A percentile compares a stretch with the other conserved stretches of the same genome.
Conservation (phyloP, 1,140 invertebrate species). For the Tetranychus cinnabarinus region DNA sequence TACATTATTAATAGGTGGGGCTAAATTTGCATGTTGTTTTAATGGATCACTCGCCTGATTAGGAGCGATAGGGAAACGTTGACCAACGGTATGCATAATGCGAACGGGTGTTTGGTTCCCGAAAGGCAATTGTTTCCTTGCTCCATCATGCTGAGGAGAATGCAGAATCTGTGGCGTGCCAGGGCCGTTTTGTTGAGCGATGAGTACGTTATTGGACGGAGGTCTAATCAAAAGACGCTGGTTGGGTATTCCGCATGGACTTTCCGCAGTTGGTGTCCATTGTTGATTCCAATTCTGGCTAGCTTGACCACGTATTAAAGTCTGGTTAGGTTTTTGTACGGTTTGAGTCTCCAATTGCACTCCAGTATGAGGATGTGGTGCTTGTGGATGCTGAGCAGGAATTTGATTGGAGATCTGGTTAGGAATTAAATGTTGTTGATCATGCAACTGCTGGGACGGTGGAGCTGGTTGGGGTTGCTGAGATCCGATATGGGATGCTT, state of each 20-base stretch:
- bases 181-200: background rate
- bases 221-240: background rate
- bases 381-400: background rate
- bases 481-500: background rate
- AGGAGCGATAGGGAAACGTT: background rate
- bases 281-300: background rate
- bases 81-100: background rate
- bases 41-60: background rate
- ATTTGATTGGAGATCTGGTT: background rate
- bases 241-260: background rate
- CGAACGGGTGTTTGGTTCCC: background rate
- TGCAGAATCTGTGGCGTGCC: background rate
- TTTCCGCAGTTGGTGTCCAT: background rate
- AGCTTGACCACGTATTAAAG: background rate
- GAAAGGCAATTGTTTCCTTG: too few relatives aligned
- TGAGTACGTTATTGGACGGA: background rate
- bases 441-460: background rate
- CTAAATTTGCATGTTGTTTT: background rate
- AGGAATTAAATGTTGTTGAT: background rate
- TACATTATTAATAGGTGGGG: background rate
- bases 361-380: background rate
- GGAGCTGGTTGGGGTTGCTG: background rate
- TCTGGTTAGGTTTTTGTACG: background rate
- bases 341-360: background rate
- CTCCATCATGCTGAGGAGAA: background rate